Conservation (phyloP, 2,797 vertebrate genomes). For the Chelmon rostratus region DNA sequence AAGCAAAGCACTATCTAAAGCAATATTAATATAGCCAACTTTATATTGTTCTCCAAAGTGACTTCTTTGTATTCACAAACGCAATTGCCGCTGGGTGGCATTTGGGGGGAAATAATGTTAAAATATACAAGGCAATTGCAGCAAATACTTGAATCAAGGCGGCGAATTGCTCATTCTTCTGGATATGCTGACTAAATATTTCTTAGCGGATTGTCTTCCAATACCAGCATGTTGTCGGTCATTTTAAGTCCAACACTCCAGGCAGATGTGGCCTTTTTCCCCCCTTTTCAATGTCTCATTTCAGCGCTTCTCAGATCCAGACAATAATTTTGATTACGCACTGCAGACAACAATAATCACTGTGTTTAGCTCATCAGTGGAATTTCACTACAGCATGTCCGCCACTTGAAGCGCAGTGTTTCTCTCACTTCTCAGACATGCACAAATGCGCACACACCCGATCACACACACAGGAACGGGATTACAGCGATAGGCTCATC, state of each 20-base stretch:
- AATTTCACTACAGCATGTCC: neutral
- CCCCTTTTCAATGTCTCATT: neutral
- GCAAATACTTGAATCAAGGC: neutral
- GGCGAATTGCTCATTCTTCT: constrained; percentile 6
- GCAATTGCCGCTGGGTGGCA: neutral
- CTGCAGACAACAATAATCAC: constrained; percentile 15
- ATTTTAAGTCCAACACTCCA: constrained; percentile 10
- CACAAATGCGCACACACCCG: constrained; percentile 17
- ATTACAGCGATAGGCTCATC: constrained; percentile 67
- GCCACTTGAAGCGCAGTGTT: constrained; percentile 18
- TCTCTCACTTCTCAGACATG: constrained; percentile 28
- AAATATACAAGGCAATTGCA: neutral
- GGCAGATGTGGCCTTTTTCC: constrained; percentile 8
- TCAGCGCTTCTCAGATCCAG: constrained; percentile 8
- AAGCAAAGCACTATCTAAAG: neutral
- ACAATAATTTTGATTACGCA: constrained; percentile 20
- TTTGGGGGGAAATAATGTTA: neutral
- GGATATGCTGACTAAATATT: constrained; percentile 58
- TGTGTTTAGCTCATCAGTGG: constrained; percentile 14
- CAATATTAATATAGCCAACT: neutral
- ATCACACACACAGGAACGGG: constrained; percentile 16
- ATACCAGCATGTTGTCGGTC: constrained; percentile 20
- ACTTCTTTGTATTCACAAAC: neutral
- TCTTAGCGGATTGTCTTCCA: constrained; percentile 21
- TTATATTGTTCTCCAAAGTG: neutral